Evolutionary conservation across 2,888 invertebrate species (phyloP), one percentile per base, ranked within the genome.

Genomic region (Acleris holmiana): DNA sequence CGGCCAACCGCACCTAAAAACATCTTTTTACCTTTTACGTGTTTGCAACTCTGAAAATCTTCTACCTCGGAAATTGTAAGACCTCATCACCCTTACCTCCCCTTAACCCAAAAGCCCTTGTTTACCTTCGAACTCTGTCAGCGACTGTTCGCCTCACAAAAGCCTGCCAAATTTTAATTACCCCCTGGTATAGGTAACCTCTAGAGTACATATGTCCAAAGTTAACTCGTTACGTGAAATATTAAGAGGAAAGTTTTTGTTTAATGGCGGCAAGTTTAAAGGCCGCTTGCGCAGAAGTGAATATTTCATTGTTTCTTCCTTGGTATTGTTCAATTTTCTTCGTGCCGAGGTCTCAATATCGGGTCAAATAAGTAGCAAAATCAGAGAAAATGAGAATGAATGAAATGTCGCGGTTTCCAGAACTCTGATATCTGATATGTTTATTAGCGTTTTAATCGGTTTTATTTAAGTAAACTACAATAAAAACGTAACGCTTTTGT

Each of bases 201-300:
- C 81, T 71, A 70, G 78, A 80, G 79, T 76, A 73, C 76, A 71
- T 72, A 77, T 75, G 78, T 72, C 72, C 68, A 69, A 86, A 90
- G 85, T 88, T 88, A 80, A 74, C 84, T 86, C 88, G 79, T 89
- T 88, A 85, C 74, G 75, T 79, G 73, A 78, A 87, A 81, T 86
- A 85, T 88, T 84, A 86, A 85, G 81, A 82, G 85, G 69, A 86
- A 89, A 89, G 88, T 89, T 89, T 84, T 82, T 83, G 81, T 79
- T 76, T 84, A 84, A 88, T 83, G 84, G 78, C 66, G 71, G 70
- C 68, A 84, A 85, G 79, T 83, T 84, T 79, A 84, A 85, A 69
- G 68, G 72, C 72, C 77, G 78, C 75, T 70, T 72, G 75, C 29
- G 56, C 51, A 35, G 46, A 46, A 54, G 53, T 60, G 65, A 60